Conservation (phyloP, 2,113 vertebrate species). For the Crypturellus undulatus region DNA sequence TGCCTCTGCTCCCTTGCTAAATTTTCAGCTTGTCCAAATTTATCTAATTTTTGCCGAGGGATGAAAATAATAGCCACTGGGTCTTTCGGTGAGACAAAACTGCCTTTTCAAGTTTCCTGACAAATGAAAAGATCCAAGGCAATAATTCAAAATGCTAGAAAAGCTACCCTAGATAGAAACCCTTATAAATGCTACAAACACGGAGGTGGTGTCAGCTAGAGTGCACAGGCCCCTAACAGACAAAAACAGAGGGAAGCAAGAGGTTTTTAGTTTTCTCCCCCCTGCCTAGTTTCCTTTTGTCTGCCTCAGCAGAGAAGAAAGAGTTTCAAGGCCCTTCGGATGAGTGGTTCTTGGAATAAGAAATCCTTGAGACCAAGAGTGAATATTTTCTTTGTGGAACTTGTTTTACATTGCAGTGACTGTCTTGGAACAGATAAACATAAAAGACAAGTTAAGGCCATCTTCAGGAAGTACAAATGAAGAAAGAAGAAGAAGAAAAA, state of each 20-base stretch:
- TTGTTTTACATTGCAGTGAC: neutral
- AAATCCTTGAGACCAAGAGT: neutral
- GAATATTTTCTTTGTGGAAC: neutral
- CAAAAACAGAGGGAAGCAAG: neutral
- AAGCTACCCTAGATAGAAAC: neutral
- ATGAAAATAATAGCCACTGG: neutral
- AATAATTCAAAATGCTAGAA: neutral
- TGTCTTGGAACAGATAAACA: neutral
- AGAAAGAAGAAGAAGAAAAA: neutral
- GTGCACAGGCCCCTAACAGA: neutral
- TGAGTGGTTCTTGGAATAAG: neutral
- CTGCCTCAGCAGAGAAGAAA: neutral
- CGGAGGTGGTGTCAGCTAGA: neutral
- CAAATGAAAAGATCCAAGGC: neutral
- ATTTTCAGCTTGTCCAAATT: neutral
- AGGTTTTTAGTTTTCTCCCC: neutral
- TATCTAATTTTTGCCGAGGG: neutral
- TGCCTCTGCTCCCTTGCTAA: neutral
- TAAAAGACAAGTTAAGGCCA: neutral
- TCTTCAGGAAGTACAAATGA: neutral
- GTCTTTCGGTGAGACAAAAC: neutral
- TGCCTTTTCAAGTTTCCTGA: neutral
- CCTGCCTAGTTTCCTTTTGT: neutral
- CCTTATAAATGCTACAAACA: neutral
- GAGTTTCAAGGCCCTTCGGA: neutral